These are phyloP conservation scores for Lanius collurio DNA, from an alignment of 2,113 vertebrate species.

Conservation along the genomic window DNA sequence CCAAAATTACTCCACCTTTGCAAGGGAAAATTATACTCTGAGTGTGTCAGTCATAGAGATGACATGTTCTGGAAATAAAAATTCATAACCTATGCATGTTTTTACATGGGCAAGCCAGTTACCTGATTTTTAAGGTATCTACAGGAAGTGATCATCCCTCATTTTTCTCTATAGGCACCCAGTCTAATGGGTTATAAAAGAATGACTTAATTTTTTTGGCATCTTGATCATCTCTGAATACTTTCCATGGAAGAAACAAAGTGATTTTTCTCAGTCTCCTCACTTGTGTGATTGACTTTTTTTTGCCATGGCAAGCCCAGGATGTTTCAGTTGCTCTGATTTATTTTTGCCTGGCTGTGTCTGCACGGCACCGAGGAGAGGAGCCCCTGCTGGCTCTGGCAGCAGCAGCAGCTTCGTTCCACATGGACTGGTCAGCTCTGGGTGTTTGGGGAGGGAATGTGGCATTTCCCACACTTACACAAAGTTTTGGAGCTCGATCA, in stretches of 20 bases:
- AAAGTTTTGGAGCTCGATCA: not conserved
- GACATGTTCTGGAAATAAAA: not conserved
- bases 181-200: not conserved
- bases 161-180: not conserved
- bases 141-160: not conserved
- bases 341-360: not conserved
- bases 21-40: not conserved
- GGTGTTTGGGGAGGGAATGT: not conserved
- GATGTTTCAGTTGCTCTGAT: not conserved
- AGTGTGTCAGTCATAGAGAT: not conserved
- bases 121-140: not conserved
- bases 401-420: not conserved
- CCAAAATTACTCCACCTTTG: constrained; percentile 26
- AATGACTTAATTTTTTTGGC: constrained; percentile 43
- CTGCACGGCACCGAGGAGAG: not conserved
- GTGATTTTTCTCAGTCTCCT: constrained; percentile 20
- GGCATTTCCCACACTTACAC: not conserved
- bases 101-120: constrained; percentile 4
- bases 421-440: not conserved
- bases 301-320: not conserved
- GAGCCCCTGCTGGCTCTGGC: constrained; percentile 49
- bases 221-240: not conserved
- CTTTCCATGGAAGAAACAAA: constrained; percentile 17
- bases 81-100: not conserved
- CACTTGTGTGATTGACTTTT: not conserved